Conservation (phyloP, 2,113 vertebrate genomes). For the Xiphias gladius region DNA sequence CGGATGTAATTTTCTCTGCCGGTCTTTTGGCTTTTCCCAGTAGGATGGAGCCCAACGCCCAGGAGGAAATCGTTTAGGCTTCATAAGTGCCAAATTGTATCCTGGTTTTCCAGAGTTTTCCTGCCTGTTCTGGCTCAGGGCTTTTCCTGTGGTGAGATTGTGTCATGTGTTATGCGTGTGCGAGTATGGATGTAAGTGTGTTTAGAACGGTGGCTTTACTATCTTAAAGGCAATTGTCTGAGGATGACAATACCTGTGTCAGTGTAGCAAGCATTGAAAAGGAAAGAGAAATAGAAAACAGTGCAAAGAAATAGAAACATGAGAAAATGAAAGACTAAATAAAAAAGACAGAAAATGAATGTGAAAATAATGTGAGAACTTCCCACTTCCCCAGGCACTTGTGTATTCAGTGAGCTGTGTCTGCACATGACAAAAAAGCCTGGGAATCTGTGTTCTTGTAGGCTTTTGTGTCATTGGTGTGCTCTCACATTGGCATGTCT, state of each 20-base stretch:
- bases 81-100: constrained; percentile 99
- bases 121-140: constrained; percentile 92
- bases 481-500: constrained; percentile 28
- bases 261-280: background rate
- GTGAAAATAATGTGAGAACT: constrained; percentile 41
- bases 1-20: constrained; percentile 96
- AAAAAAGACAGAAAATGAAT: constrained; percentile 2
- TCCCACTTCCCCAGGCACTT: constrained; percentile 43
- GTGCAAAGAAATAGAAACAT: background rate
- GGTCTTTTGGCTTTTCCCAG: constrained; percentile 99
- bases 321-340: background rate
- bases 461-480: constrained; percentile 50
- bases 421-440: constrained; percentile 39
- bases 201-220: background rate
- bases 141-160: constrained; percentile 87
- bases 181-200: constrained; percentile 30
- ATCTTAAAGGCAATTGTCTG: constrained; percentile 1
- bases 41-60: constrained; percentile 98
- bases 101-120: constrained; percentile 99
- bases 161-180: constrained; percentile 81
- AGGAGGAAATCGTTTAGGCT: constrained; percentile 99
- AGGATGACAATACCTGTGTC: constrained; percentile 14
- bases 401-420: constrained; percentile 45
- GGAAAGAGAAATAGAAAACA: background rate
- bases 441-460: constrained; percentile 31